Percentiles rank a stretch among this genome's conserved stretches.
phyloP scores from a whole-genome alignment of 1,140 invertebrate genomes.

The Drosophila azteca region DNA sequence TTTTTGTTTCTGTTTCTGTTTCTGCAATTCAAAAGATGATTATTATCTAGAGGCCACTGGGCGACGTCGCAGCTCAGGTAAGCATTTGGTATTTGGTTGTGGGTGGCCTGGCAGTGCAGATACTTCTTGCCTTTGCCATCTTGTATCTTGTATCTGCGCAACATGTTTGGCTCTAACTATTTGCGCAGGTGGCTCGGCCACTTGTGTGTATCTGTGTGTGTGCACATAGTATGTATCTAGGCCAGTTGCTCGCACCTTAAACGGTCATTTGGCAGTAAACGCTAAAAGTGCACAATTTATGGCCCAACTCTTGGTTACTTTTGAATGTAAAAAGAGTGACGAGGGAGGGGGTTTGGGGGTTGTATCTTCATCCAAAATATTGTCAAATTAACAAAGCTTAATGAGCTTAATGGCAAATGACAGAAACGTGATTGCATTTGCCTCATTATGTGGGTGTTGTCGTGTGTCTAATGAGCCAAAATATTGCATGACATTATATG shows the following conservation, averaged over 20 bases:
- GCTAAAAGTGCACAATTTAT: conserved; percentile 57
- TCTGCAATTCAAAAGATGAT: conserved; percentile 68
- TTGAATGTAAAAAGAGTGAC: not conserved
- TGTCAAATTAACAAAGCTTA: conserved; percentile 69
- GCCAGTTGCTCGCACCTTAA: conserved; percentile 78
- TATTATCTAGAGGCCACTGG: conserved; percentile 83
- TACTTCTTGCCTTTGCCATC: not conserved
- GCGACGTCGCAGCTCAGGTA: conserved; percentile 83
- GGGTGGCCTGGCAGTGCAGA: conserved; percentile 10
- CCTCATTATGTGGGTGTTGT: conserved; percentile 46
- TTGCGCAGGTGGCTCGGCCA: conserved; percentile 68
- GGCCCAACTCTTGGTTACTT: conserved; percentile 19
- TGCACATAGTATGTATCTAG: conserved; percentile 55
- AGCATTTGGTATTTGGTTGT: conserved; percentile 49
- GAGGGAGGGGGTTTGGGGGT: conserved; percentile 4
- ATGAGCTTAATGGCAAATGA: conserved; percentile 31
- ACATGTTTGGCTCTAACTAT: conserved; percentile 55
- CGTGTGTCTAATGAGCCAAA: conserved; percentile 41
- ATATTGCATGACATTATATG: conserved; percentile 10
- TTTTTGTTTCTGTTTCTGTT: conserved; percentile 48
- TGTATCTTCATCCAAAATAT: conserved; percentile 50
- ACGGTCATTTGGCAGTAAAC: conserved; percentile 46
- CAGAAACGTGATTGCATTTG: conserved; percentile 26
- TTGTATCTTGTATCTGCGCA: conserved; percentile 41
- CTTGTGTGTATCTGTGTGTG: conserved; percentile 6